phyloP scores from a whole-genome alignment of 1,140 invertebrate species.

The Drosophila funebris region DNA sequence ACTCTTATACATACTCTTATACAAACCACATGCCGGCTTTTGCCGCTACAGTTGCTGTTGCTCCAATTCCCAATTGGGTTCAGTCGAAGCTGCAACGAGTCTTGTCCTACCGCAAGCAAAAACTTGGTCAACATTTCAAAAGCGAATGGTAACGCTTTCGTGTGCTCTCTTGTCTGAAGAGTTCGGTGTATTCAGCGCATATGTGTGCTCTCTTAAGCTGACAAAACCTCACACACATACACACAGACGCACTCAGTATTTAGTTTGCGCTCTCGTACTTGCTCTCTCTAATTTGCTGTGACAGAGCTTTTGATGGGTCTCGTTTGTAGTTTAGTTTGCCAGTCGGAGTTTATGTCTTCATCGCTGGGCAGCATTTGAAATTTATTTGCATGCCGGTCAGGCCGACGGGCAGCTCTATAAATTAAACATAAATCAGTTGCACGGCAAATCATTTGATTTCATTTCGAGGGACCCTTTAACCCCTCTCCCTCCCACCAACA shows the following conservation, averaged over 20 bases:
- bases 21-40: constrained; percentile 42
- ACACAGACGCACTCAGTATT: neutral
- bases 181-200: constrained; percentile 53
- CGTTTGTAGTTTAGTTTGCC: constrained; percentile 31
- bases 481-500: neutral
- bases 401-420: constrained; percentile 70
- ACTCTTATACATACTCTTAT: constrained; percentile 41
- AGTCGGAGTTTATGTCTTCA: constrained; percentile 76
- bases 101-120: constrained; percentile 67
- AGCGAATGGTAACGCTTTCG: neutral
- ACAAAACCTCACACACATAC: neutral
- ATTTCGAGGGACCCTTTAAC: constrained; percentile 57
- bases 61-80: constrained; percentile 42
- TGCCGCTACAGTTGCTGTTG: constrained; percentile 46
- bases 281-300: constrained; percentile 12
- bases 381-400: constrained; percentile 80
- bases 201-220: neutral
- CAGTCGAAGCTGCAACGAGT: neutral
- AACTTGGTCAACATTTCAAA: constrained; percentile 56
- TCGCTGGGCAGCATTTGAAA: constrained; percentile 59
- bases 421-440: constrained; percentile 79
- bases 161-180: neutral
- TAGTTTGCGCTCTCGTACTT: neutral
- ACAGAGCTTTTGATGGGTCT: constrained; percentile 17
- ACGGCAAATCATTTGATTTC: constrained; percentile 79